These are phyloP conservation scores for Pristionchus mayeri DNA, from an alignment of 2,888 invertebrate genomes.

Conservation along the genomic window DNA sequence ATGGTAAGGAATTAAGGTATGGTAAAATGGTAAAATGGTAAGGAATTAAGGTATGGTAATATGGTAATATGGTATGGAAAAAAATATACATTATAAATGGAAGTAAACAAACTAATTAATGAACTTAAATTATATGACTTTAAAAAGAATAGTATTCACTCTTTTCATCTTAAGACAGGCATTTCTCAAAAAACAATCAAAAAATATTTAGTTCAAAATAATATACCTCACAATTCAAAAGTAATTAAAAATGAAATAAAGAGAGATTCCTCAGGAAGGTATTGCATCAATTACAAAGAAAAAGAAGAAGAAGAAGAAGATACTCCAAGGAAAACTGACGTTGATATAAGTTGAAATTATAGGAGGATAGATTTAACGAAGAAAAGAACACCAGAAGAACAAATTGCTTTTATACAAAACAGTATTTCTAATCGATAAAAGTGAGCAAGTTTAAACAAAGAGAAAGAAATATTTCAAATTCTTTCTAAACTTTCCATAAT, in stretches of 20 bases:
- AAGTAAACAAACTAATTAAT: slow-evolving; percentile 14
- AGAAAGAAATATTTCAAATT: slow-evolving; percentile 52
- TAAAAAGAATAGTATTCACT: not conserved
- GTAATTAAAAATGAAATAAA: not conserved
- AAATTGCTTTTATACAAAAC: slow-evolving; percentile 46
- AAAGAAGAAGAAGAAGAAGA: not conserved
- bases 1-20: not conserved
- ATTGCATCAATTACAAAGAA: not conserved
- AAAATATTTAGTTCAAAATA: slow-evolving; percentile 6
- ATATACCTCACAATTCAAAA: slow-evolving; percentile 40
- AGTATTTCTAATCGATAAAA: slow-evolving; percentile 29
- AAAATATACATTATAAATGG: slow-evolving; percentile 1
- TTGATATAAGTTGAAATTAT: not conserved
- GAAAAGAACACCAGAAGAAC: slow-evolving; percentile 48
- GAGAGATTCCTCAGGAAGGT: slow-evolving; percentile 50
- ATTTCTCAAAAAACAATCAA: slow-evolving; percentile 22
- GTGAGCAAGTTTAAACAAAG: not conserved
- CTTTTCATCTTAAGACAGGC: not conserved
- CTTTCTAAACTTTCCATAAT: slow-evolving; percentile 56
- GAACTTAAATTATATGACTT: not conserved
- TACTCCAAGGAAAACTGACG: not conserved
- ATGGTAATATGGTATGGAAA: slow-evolving; percentile 43
- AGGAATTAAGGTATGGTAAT: not conserved
- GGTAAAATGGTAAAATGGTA: not conserved
- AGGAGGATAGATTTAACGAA: slow-evolving; percentile 15